These are phyloP conservation scores for Thysanoteuthis rhombus DNA, from an alignment of 2,888 invertebrate genomes.

Conservation along the genomic window DNA sequence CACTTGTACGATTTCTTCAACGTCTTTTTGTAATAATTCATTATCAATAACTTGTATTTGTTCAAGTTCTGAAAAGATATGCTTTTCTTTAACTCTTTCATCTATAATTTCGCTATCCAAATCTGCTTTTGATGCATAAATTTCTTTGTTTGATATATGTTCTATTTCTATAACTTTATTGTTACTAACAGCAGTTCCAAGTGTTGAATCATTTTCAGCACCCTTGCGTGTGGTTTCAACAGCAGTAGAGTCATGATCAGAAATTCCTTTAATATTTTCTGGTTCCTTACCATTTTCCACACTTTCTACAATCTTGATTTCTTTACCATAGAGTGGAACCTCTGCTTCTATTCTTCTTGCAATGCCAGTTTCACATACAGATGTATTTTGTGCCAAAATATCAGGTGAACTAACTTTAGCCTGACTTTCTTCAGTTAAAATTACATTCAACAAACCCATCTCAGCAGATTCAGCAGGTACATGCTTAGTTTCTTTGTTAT, in stretches of 20 bases:
- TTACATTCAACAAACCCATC: constrained; percentile 19
- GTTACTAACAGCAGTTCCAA: constrained; percentile 18
- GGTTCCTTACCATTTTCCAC: background rate
- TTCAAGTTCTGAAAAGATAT: background rate
- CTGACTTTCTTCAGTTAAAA: background rate
- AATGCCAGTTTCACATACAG: constrained; percentile 17
- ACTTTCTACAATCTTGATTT: background rate
- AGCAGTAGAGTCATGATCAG: constrained; percentile 23
- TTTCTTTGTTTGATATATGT: background rate
- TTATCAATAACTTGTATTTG: background rate
- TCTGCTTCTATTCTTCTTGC: constrained; percentile 17
- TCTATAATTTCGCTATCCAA: background rate
- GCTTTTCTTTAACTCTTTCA: background rate
- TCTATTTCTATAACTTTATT: background rate
- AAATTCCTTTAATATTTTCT: background rate
- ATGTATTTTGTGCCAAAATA: background rate
- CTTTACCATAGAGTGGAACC: background rate
- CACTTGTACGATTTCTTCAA: constrained; percentile 18
- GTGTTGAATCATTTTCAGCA: constrained; percentile 18
- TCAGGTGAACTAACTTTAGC: background rate
- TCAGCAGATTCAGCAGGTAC: background rate
- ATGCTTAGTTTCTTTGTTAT: too few species aligned
- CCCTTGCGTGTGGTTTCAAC: background rate
- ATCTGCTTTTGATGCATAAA: background rate
- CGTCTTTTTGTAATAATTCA: constrained; percentile 15